These are phyloP conservation scores for Thecophora atra DNA, from an alignment of 2,888 invertebrate species.

Conservation along the genomic window DNA sequence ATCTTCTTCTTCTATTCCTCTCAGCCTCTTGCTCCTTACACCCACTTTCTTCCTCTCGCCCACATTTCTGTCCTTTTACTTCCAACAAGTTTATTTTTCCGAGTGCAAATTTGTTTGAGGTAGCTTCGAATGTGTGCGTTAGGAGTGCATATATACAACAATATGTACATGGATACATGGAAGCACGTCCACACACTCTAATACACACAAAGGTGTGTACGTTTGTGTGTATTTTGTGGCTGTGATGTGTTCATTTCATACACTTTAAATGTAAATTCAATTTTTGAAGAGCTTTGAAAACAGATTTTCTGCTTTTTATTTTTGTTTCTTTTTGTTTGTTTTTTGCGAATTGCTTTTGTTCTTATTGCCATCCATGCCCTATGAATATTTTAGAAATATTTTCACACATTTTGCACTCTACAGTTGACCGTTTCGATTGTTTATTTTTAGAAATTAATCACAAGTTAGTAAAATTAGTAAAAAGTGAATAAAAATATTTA, in stretches of 20 bases:
- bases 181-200: not conserved
- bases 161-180: not conserved
- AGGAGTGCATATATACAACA: not conserved
- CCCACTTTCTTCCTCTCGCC: too few relatives aligned
- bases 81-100: not conserved
- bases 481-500: too few relatives aligned
- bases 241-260: constrained; percentile 23
- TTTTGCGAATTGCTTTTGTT: not conserved
- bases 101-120: not conserved
- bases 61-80: not conserved
- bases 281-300: constrained; percentile 34
- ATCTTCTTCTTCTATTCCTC: not conserved
- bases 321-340: not conserved
- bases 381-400: constrained; percentile 8
- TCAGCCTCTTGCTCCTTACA: too few relatives aligned
- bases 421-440: not conserved
- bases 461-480: not conserved
- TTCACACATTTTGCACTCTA: not conserved
- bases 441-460: not conserved
- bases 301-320: constrained; percentile 30
- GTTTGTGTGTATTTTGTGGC: not conserved
- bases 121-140: not conserved
- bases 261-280: constrained; percentile 35
- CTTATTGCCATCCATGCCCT: not conserved
- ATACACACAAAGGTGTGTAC: not conserved